Base-by-base conservation (phyloP, 2,797 vertebrate species). In the Argyrosomus regius region DNA sequence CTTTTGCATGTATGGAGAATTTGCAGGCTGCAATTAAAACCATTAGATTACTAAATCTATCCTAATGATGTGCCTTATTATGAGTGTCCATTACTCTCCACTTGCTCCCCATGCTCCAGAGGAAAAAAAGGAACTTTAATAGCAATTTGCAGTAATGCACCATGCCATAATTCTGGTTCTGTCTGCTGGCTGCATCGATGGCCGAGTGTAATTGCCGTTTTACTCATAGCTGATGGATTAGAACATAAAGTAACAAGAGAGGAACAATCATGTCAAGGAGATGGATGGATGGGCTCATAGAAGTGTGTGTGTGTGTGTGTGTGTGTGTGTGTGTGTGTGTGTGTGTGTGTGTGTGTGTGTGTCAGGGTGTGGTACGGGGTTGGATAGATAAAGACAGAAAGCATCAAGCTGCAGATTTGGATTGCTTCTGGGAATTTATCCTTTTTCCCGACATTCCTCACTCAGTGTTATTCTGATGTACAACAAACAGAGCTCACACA, bases 151-250 rank as follows among this genome's bases (percentile, higher is more conserved):
- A 91, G 92, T 94, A 94, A 95, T 95, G 92, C 92, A 91, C 91
- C 86, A 75, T 91, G 73, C 96, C 93, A 94, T 96, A 96, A 96
- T 95, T 96, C 96, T 94, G 93, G 91, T 85, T 90, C 89, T 94
- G 89, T 95, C 93, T 94, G 85, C 93, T 91, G 88, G 94, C 94
- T 80, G 95, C 95, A 95, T 86, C 90, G 82, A 93, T 90, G 93
- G 95, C 89, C 88, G 93, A 94, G 93, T 94, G 93, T 97, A 97
- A 97, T 96, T 96, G 95, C 94, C 93, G 90, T 96, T 97, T 97
- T 96, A 94, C 93, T 95, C 94, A 95, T 92, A 85, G 88, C 93
- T 93, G 94, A 97, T 95, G 96, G 96, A 97, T 97, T 96, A 94
- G 87, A 95, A 96, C 91, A 94, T 95, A 96, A 97, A 97, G 93